A percentile compares a stretch with the other conserved stretches of the same genome.
These are phyloP conservation scores for Drosophila barbarae DNA, from an alignment of 2,888 invertebrate species.

Conservation along the genomic window DNA sequence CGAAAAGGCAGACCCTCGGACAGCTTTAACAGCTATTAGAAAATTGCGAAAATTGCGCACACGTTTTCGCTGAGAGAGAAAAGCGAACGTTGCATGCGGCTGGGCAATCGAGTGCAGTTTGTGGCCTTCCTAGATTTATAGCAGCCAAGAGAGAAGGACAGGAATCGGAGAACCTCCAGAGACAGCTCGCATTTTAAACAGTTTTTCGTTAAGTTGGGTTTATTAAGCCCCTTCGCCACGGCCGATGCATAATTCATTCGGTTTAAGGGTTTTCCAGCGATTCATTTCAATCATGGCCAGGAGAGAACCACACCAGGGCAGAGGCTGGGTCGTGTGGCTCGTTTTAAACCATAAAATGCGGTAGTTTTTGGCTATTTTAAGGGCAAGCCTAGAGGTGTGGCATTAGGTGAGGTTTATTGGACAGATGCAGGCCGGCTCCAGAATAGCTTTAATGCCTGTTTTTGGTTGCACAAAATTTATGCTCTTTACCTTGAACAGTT, in stretches of 20 bases:
- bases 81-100: constrained; percentile 56
- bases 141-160: constrained; percentile 29
- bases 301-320: background rate
- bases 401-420: constrained; percentile 35
- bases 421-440: constrained; percentile 16
- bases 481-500: constrained; percentile 14
- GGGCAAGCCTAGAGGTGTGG: constrained; percentile 18
- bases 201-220: constrained; percentile 60
- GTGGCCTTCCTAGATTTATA: constrained; percentile 62
- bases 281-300: constrained; percentile 41
- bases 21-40: constrained; percentile 67
- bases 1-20: constrained; percentile 4
- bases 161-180: constrained; percentile 12
- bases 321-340: constrained; percentile 8
- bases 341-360: constrained; percentile 37
- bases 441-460: constrained; percentile 7
- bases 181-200: constrained; percentile 65
- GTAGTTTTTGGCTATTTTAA: constrained; percentile 31
- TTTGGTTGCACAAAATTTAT: constrained; percentile 10
- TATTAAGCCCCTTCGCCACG: constrained; percentile 52
- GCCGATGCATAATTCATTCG: constrained; percentile 64
- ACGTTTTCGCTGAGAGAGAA: constrained; percentile 54
- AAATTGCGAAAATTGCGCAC: constrained; percentile 73
- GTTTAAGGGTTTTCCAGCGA: constrained; percentile 52
- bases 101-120: constrained; percentile 68